Percentiles rank a stretch among this genome's conserved stretches.
phyloP scores from a whole-genome alignment of 2,113 vertebrate genomes.

The Nanger granti region DNA sequence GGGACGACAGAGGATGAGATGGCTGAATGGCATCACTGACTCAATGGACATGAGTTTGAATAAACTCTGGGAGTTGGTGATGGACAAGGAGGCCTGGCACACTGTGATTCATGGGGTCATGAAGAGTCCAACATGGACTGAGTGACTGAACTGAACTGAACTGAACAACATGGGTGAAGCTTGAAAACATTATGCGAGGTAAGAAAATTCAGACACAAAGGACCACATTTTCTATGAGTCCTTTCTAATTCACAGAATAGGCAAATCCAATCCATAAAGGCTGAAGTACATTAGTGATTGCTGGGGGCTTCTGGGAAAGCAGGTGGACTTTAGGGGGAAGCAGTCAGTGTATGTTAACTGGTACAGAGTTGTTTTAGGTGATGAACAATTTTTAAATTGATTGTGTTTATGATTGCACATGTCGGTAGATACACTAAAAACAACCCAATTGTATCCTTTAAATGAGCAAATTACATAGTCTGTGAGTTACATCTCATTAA shows the following conservation, averaged over 20 bases:
- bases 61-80: no score
- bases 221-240: background rate
- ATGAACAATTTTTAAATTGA: background rate
- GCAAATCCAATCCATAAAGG: background rate
- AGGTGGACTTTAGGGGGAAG: background rate
- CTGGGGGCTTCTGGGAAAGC: background rate
- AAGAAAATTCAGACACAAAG: background rate
- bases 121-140: no score
- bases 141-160: no score
- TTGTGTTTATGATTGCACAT: background rate
- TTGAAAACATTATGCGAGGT: background rate
- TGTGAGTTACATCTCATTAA: background rate
- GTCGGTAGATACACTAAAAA: background rate
- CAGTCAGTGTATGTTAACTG: background rate
- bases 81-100: no score
- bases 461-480: background rate
- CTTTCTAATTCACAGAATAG: background rate
- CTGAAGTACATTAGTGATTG: background rate
- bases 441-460: background rate
- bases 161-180: background rate
- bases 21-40: no score
- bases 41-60: no score
- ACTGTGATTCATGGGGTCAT: no score
- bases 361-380: background rate
- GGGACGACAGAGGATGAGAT: no score